Conservation (phyloP, 2,797 vertebrate genomes). For the Gallinago solitaria region DNA sequence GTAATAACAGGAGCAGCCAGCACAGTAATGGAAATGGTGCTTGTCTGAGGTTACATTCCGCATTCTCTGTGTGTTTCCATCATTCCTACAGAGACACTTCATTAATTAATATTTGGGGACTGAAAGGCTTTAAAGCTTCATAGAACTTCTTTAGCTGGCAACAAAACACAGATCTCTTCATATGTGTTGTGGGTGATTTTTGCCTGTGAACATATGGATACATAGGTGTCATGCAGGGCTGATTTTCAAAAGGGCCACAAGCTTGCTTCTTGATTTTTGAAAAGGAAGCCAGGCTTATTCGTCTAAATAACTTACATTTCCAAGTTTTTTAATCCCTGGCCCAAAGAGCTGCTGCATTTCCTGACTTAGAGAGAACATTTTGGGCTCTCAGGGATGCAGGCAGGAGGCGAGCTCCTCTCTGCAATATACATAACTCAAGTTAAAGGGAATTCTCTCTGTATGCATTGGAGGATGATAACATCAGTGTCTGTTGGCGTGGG, state of each 20-base stretch:
- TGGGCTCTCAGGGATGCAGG: neutral
- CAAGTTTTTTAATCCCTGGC: neutral
- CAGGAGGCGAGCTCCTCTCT: too few relatives aligned
- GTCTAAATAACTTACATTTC: neutral
- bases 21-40: neutral
- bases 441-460: neutral
- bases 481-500: neutral
- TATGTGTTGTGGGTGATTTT: neutral
- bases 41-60: neutral
- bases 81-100: neutral
- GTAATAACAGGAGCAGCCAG: neutral
- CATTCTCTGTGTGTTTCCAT: neutral
- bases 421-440: fast-evolving
- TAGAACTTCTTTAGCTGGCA: neutral
- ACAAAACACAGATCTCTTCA: neutral
- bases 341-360: neutral
- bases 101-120: neutral
- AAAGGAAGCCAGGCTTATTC: neutral
- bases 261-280: neutral
- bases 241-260: neutral
- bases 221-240: neutral
- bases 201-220: neutral
- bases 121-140: neutral
- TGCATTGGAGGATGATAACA: fast-evolving
- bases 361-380: fast-evolving